Evolutionary conservation across 2,113 vertebrate species (phyloP), one percentile per base, ranked within the genome.

Genomic region (Amphiprion percula): DNA sequence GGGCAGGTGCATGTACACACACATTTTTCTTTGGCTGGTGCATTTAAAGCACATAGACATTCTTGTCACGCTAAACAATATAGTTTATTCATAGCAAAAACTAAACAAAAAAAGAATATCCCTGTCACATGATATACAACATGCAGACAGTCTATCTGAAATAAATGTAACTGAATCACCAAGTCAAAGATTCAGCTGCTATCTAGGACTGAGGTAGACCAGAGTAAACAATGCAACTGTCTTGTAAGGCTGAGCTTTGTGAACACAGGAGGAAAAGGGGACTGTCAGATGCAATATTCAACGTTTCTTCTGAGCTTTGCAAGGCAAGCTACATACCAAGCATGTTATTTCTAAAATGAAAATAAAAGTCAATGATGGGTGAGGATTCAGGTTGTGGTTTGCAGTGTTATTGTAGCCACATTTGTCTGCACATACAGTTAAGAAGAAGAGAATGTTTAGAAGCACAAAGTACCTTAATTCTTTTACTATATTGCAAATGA

Each of bases 321-420:
- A 65, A 0, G 5, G 16, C 10, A 12, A 70, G 26, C 53, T 55
- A 28, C 66, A 69, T 5, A 6, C 3, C n/a, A 26, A 69, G 59
- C 17, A 63, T 52, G 39, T 37, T 26, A 60, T 65, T 78, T 65
- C 4, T 30, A 33, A 46, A 74, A 68, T 52, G 21, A 68, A 69
- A 74, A 39, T 30, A 15, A 59, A 63, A 83, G 56, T 53, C 44
- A 64, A 56, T 55, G 26, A 23, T 15, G 33, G 26, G 12, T 49
- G 17, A 64, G 39, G 46, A 70, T 61, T 60, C 0, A 26, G 19
- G 39, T 66, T 61, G 60, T 24, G 71, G 58, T 62, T 58, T 71
- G 33, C 11, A 49, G 26, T 73, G 30, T 33, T 44, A 63, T 61
- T 79, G 53, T 23, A 50, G 17, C 24, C 37, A 61, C 70, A 75